Conservation (phyloP, 1,140 invertebrate species). For the Bombus confusus region DNA sequence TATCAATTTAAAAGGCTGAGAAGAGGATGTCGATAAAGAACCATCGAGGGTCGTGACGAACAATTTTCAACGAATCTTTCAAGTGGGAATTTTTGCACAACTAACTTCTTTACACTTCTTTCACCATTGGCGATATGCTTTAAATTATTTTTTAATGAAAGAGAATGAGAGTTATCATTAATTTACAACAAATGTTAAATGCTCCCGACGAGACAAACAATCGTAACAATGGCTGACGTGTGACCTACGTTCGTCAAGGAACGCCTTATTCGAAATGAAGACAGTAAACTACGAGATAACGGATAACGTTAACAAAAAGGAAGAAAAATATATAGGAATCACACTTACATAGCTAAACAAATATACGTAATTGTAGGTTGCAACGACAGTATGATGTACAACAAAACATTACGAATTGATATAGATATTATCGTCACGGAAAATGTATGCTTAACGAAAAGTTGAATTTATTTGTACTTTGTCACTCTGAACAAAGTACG, state of each 20-base stretch:
- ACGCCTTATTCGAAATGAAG: slow-evolving; percentile 30
- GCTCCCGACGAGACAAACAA: not conserved
- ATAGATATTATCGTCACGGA: not conserved
- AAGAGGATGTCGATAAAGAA: slow-evolving; percentile 28
- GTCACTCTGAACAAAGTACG: not conserved
- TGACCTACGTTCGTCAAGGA: slow-evolving; percentile 11
- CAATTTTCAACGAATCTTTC: not conserved
- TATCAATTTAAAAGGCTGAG: not conserved
- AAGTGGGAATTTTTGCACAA: not conserved
- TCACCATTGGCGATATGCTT: not conserved
- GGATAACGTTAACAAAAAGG: slow-evolving; percentile 18
- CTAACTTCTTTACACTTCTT: not conserved
- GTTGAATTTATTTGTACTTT: not conserved
- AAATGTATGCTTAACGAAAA: not conserved
- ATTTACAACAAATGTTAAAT: not conserved
- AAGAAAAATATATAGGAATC: slow-evolving; percentile 5
- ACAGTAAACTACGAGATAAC: slow-evolving; percentile 39
- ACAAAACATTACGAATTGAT: not conserved
- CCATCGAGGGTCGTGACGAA: not conserved
- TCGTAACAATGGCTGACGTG: slow-evolving; percentile 16
- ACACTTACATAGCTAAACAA: not conserved
- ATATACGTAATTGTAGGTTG: not conserved
- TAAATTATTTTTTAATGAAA: not conserved
- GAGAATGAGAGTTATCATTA: not conserved
- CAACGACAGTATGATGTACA: not conserved